Conservation (phyloP, 2,888 invertebrate genomes). For the Cerastis leucographa region DNA sequence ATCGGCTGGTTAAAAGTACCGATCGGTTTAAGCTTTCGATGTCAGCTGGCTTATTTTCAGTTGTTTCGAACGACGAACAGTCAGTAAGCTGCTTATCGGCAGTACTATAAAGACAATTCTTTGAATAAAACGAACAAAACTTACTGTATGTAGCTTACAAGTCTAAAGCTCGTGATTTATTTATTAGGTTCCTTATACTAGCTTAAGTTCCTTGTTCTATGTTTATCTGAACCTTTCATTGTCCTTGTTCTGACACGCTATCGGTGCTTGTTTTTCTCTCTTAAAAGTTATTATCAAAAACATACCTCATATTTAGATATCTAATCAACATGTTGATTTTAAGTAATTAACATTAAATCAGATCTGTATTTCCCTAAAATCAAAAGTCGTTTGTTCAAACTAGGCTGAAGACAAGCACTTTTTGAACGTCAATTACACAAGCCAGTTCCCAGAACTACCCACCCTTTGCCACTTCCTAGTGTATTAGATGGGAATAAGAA, state of each 20-base stretch:
- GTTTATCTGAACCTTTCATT: background rate
- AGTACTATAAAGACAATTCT: background rate
- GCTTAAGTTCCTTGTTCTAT: background rate
- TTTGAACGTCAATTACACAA: too few relatives aligned
- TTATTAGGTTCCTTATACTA: background rate
- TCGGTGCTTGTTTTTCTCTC: background rate
- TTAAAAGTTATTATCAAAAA: background rate
- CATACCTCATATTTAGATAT: background rate
- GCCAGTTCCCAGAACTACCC: too few relatives aligned
- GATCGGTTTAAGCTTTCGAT: background rate
- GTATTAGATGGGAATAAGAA: too few relatives aligned
- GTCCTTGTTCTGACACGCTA: too few relatives aligned
- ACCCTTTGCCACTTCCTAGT: too few relatives aligned
- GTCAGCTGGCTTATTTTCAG: slow-evolving; percentile 9
- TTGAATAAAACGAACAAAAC: slow-evolving; percentile 2
- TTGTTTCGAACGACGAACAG: background rate
- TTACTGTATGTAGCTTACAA: background rate
- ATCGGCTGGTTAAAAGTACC: background rate
- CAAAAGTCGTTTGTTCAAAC: too few relatives aligned
- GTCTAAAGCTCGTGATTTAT: background rate
- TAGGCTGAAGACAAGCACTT: too few relatives aligned
- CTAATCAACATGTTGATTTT: background rate
- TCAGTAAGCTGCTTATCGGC: slow-evolving; percentile 35
- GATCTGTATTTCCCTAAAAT: background rate
- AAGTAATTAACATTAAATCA: background rate